Percentiles rank a stretch among this genome's conserved stretches.
phyloP scores from a whole-genome alignment of 2,113 vertebrate species.

The Notechis scutatus region DNA sequence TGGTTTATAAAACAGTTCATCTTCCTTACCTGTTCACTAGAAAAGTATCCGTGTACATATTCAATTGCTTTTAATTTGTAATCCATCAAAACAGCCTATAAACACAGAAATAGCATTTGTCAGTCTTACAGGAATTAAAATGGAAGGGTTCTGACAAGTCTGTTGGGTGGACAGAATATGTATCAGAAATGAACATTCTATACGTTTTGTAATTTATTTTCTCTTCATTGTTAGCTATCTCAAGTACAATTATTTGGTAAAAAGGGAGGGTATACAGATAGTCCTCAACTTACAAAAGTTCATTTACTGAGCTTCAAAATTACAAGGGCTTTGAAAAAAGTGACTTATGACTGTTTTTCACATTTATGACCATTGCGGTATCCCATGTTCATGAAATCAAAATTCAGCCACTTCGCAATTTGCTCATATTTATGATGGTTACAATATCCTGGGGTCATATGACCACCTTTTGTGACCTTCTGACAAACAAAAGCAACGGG shows the following conservation, averaged over 20 bases:
- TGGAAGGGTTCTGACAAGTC: not conserved
- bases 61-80: conserved; percentile 96
- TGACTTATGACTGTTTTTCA: not conserved
- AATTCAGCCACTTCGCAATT: not conserved
- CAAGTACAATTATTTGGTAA: not conserved
- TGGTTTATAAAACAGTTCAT: not conserved
- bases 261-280: not conserved
- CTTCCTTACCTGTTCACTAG: conserved; percentile 90
- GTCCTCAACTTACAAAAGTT: not conserved
- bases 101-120: not conserved
- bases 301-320: not conserved
- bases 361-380: not conserved
- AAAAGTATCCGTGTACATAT: conserved; percentile 97
- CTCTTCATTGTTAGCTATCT: not conserved
- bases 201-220: not conserved
- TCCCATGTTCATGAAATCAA: not conserved
- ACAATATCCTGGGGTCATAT: not conserved
- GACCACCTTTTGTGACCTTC: not conserved
- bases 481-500: not conserved
- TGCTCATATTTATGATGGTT: not conserved
- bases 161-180: not conserved
- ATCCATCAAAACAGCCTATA: conserved; percentile 93
- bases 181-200: not conserved
- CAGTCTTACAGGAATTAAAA: not conserved
- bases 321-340: not conserved